Percentiles rank a stretch among this genome's conserved stretches.
Evolutionary conservation across 2,888 invertebrate genomes (phyloP).

Genomic region (Ferrisia virgata): DNA sequence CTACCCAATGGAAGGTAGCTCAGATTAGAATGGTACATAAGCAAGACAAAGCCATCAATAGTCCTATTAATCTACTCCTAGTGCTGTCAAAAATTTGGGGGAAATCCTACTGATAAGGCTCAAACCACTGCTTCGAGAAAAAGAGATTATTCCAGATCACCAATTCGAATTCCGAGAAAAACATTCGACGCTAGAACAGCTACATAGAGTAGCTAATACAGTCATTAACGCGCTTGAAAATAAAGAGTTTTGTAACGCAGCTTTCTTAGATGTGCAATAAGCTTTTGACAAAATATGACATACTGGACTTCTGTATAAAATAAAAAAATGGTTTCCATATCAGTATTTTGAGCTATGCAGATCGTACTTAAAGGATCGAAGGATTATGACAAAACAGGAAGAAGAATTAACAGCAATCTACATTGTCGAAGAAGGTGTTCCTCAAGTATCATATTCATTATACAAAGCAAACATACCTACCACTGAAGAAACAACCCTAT

Average conservation of each 20-base stretch:
- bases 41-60: not conserved
- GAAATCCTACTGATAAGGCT: not conserved
- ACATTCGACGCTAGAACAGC: not conserved
- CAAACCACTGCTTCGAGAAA: not conserved
- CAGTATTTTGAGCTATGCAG: not conserved
- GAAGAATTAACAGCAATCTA: not conserved
- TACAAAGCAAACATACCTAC: not conserved
- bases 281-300: slow-evolving; percentile 1
- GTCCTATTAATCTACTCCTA: not conserved
- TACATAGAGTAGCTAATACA: not conserved
- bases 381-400: not conserved
- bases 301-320: not conserved
- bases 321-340: not conserved
- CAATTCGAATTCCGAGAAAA: slow-evolving; percentile 13
- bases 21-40: not conserved
- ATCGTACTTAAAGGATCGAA: not conserved
- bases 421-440: not conserved
- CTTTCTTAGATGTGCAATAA: not conserved
- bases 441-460: not conserved
- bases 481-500: not conserved
- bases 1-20: not conserved
- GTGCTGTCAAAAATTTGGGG: not conserved
- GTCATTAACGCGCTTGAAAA: not conserved
- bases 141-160: not conserved
- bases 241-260: not conserved